Percentiles rank a stretch among this genome's conserved stretches.
Conservation (phyloP, 2,888 invertebrate species). For the Leucania comma region DNA sequence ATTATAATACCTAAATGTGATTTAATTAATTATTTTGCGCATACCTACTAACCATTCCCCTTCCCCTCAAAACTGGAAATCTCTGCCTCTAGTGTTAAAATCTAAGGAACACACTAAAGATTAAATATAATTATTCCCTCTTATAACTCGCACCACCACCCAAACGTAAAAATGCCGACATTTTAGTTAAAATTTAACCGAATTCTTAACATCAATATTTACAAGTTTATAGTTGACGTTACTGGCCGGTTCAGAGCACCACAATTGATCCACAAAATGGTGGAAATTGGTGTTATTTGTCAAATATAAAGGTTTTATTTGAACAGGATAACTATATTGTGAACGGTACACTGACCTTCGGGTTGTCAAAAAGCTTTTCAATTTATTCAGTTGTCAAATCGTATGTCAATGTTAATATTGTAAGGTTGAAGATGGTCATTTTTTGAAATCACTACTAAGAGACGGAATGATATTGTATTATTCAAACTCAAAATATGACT, state of each 20-base stretch:
- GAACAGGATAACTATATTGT: conserved; percentile 51
- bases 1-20: too few species aligned
- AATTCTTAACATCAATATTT: conserved; percentile 83
- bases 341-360: conserved; percentile 20
- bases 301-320: conserved; percentile 46
- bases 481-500: too few species aligned
- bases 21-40: too few species aligned
- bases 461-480: too few species aligned
- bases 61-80: too few species aligned
- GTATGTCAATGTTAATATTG: conserved; percentile 6
- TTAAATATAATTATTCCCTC: neutral
- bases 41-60: too few species aligned
- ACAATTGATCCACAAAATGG: conserved; percentile 12
- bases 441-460: too few species aligned
- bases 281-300: conserved; percentile 50
- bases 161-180: conserved; percentile 62
- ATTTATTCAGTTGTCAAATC: conserved; percentile 35
- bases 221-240: conserved; percentile 78
- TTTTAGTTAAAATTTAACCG: conserved; percentile 79
- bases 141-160: conserved; percentile 14
- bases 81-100: too few species aligned
- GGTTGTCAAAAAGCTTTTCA: conserved; percentile 12
- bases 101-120: neutral
- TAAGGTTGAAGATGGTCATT: neutral
- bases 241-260: conserved; percentile 20